Evolutionary conservation across 2,113 vertebrate species (phyloP).

Genomic region (Rynchops niger): DNA sequence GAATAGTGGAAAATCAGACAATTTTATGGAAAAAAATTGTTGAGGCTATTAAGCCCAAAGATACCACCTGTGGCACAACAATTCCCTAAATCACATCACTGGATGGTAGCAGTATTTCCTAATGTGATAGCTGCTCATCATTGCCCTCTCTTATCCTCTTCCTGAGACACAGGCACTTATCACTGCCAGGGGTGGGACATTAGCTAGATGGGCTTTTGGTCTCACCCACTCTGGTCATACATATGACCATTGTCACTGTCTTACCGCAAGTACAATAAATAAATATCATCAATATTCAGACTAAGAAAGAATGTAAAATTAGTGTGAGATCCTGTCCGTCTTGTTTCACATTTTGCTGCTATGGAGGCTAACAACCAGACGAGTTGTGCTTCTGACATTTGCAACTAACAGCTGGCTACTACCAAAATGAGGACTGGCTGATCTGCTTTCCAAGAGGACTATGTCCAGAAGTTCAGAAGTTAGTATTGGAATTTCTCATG

Average conservation of each 20-base stretch:
- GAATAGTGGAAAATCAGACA: background rate
- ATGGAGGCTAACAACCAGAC: background rate
- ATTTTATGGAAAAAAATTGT: background rate
- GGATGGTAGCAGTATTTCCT: background rate
- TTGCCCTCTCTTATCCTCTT: background rate
- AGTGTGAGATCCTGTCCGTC: background rate
- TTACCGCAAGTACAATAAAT: background rate
- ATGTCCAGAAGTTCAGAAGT: background rate
- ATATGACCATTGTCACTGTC: background rate
- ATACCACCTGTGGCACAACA: background rate
- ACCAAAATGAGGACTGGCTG: background rate
- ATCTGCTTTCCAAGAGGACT: background rate
- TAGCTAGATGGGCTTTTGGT: background rate
- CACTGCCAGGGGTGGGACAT: background rate
- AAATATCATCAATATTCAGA: background rate
- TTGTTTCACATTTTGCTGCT: background rate
- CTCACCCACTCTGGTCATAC: background rate
- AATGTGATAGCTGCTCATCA: background rate
- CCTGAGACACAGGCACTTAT: background rate
- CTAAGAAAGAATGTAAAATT: background rate
- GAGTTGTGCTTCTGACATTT: background rate
- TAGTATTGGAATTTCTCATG: background rate
- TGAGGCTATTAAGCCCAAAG: background rate
- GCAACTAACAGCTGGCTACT: background rate
- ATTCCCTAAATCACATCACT: background rate